Evolutionary conservation across 2,888 invertebrate species (phyloP), one percentile per base, ranked within the genome.

Genomic region (Ceraclea dissimilis): DNA sequence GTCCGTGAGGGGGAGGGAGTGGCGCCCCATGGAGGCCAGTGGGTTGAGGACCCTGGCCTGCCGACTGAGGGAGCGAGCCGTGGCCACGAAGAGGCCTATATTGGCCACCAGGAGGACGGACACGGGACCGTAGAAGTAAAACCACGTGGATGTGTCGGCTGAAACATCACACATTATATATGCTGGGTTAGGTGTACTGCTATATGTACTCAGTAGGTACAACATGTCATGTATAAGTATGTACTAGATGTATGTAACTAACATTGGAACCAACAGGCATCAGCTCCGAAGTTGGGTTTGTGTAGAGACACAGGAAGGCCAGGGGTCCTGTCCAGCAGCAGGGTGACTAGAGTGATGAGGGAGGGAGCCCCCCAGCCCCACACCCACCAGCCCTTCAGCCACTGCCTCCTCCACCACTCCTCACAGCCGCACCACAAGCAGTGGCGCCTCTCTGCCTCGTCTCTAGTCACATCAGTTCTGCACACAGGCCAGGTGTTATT

Each of bases 181-280:
- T n/a, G n/a, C n/a, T n/a, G n/a, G n/a, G n/a, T n/a, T n/a, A n/a
- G n/a, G n/a, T n/a, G n/a, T n/a, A n/a, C n/a, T 6, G 5, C 26
- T 26, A 26, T 26, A 26, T 26, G 10, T n/a, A n/a, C n/a, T n/a
- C n/a, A 26, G 10, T 26, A 26, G 4, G 10, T 10, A 26, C 26
- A 26, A 26, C n/a, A 26, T 26, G 10, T 26, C 10, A 26, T 26
- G 26, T 26, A 26, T 26, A 26, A 26, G 10, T 26, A 26, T 26
- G 10, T 26, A 26, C 5, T 26, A 26, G 26, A 26, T 26, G 10
- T 26, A 26, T 26, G 10, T 26, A 55, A 73, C 82, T 79, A 69
- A 83, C 83, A 78, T 67, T 78, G 72, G 60, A 82, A 83, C 81
- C 81, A 83, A 65, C 83, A 83, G 39, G 78, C 79, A 50, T 75